Base-by-base conservation (phyloP, 2,888 invertebrate species). In the Brachynemurus nebulosus region DNA sequence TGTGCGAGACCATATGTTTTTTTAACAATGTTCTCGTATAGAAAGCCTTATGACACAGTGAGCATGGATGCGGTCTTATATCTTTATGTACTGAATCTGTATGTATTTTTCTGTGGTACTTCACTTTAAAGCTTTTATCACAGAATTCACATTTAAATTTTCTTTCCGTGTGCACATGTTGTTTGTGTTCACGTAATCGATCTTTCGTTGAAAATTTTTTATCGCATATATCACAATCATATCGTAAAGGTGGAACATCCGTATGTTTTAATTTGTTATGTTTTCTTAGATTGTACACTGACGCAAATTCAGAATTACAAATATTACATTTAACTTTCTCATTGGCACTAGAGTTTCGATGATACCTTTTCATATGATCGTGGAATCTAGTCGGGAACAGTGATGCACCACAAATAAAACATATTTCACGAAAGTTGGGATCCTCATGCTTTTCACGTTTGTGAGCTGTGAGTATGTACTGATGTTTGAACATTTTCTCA, bases 401-500 rank as follows among this genome's bases (percentile, higher is more conserved):
- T 12, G 17, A 17, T 36, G 17, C 19, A 2, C 36, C 36, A 36
- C 36, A 36, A 3, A 36, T 19, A 36, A 18, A 18, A 18, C 36
- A 36, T 11, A 36, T 19, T 18, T 18, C 36, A 11, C 19, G 17
- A 12, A n/a, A n/a, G 8, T 17, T n/a, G n/a, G 36, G 17, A 16
- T 36, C 36, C 6, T 17, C 19, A 36, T 36, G 36, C 7, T 19
- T n/a, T 11, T n/a, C n/a, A 18, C 17, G 17, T n/a, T 16, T 17
- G n/a, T 36, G 36, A 12, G 30, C 14, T 4, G 30, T 30, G 14
- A 30, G 30, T 11, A 14, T 30, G 14, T 12, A 30, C 30, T 12
- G n/a, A 36, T 36, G n/a, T 18, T 36, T 36, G n/a, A 36, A 36
- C n/a, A n/a, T 19, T 16, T 36, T 36, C 17, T 36, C 36, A 11